Base-by-base conservation (phyloP, 2,113 vertebrate species). In the Dunckerocampus dactyliophorus region DNA sequence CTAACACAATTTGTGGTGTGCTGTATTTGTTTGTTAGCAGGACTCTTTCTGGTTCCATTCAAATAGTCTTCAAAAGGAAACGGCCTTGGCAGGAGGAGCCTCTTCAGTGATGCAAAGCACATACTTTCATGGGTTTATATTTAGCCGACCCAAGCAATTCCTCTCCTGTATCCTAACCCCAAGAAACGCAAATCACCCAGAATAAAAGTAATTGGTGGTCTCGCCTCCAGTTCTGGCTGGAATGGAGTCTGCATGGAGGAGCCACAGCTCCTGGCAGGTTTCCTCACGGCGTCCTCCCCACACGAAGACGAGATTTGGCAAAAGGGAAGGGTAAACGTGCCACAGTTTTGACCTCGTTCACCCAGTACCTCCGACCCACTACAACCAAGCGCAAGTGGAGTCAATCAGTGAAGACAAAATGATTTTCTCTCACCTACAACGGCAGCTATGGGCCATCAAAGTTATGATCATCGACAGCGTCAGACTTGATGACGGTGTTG, bases 151-250 rank as follows among this genome's bases (percentile, higher is more conserved):
- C 47, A 72, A 67, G 64, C 72, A 72, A 48, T 61, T 59, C 74
- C 59, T 65, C 74, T 72, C 69, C 75, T 67, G 62, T 70, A 39
- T 61, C 75, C 65, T 69, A 72, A 73, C 72, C 79, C 76, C 60
- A 64, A 75, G 67, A 73, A 81, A 75, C 69, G 73, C 46, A 79
- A 82, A 82, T 86, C 77, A 82, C 79, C 49, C 63, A 81, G 81
- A 85, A 84, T 85, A 82, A 85, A 86, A 86, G 85, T 87, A 85
- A 87, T 82, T 88, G 85, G 72, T 73, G 77, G 72, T 82, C 76
- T 82, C 21, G 59, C 80, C 68, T 88, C 79, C 73, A 71, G 79
- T 71, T 74, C 59, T 63, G 75, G 72, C 74, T 74, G 74, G 78
- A 79, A 69, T 73, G 67, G 74, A 77, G 78, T 65, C 75, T 76